A percentile compares a stretch with the other conserved stretches of the same genome.
Evolutionary conservation across 2,888 invertebrate species (phyloP).

Genomic region (Agonopterix heracliana): DNA sequence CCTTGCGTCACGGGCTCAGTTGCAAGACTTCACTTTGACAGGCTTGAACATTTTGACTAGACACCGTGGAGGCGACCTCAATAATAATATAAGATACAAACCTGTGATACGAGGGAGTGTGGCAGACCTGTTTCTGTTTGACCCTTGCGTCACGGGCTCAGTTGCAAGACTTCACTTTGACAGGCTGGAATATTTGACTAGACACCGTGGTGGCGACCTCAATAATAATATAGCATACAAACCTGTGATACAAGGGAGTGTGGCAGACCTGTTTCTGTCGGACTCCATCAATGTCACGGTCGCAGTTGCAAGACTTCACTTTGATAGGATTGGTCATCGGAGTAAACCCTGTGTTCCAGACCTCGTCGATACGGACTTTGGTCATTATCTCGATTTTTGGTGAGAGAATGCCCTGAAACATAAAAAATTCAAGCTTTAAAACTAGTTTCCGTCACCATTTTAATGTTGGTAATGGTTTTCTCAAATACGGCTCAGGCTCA

Average conservation of each 20-base stretch:
- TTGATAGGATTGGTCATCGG: slow-evolving; percentile 13
- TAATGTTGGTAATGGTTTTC: no score
- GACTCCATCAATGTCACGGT: slow-evolving; percentile 20
- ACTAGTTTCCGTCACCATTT: no score
- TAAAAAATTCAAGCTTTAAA: background rate
- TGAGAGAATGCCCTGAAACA: slow-evolving; percentile 79
- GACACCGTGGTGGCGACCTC: no score
- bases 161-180: slow-evolving; percentile 27
- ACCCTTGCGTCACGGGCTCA: slow-evolving; percentile 29
- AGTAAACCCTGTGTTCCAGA: slow-evolving; percentile 39
- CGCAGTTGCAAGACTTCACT: slow-evolving; percentile 30
- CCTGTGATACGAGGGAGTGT: slow-evolving; percentile 67
- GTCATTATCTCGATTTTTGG: slow-evolving; percentile 84
- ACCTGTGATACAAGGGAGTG: slow-evolving; percentile 67
- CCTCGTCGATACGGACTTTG: slow-evolving; percentile 80
- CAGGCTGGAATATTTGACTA: background rate
- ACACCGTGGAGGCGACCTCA: no score
- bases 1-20: slow-evolving; percentile 29
- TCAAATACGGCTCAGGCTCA: no score
- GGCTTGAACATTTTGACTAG: no score
- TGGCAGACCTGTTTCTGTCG: slow-evolving; percentile 71
- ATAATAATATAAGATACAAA: no score
- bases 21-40: slow-evolving; percentile 26
- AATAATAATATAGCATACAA: background rate
- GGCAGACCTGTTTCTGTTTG: slow-evolving; percentile 68